These are phyloP conservation scores for Agrotis clavis DNA, from an alignment of 2,888 invertebrate genomes.

Conservation along the genomic window DNA sequence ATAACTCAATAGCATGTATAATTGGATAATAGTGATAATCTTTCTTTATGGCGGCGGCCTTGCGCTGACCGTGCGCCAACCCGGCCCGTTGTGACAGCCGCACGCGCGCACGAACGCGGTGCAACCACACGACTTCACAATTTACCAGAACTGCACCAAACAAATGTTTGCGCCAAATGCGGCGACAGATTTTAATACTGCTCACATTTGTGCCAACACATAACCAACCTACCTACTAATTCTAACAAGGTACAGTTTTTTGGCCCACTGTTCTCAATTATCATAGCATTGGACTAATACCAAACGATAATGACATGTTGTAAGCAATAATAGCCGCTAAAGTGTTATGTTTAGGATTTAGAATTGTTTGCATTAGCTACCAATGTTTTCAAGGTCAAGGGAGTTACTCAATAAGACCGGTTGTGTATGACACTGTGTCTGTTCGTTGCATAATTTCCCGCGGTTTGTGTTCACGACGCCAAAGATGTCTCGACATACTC, in stretches of 20 bases:
- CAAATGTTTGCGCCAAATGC: slow-evolving; percentile 69
- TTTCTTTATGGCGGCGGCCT: slow-evolving; percentile 78
- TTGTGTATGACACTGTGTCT: slow-evolving; percentile 73
- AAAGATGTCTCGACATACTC: slow-evolving; percentile 49
- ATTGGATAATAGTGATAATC: slow-evolving; percentile 88
- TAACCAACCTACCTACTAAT: slow-evolving; percentile 70
- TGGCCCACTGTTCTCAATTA: slow-evolving; percentile 88
- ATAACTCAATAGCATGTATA: slow-evolving; percentile 81
- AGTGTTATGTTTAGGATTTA: slow-evolving; percentile 71
- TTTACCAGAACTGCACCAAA: slow-evolving; percentile 56
- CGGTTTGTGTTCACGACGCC: slow-evolving; percentile 62
- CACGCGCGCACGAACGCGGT: slow-evolving; percentile 17
- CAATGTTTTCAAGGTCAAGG: slow-evolving; percentile 82
- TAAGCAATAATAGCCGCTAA: slow-evolving; percentile 79
- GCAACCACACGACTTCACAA: slow-evolving; percentile 39
- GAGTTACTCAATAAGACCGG: slow-evolving; percentile 82
- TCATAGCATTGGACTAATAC: slow-evolving; percentile 87
- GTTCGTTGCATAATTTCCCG: slow-evolving; percentile 82
- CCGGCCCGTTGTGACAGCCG: slow-evolving; percentile 56
- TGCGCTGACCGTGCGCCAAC: slow-evolving; percentile 74
- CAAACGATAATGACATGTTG: slow-evolving; percentile 84
- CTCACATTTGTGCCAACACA: slow-evolving; percentile 68
- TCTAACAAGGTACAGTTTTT: slow-evolving; percentile 78
- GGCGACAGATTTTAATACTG: slow-evolving; percentile 62
- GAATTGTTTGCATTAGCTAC: slow-evolving; percentile 66